phyloP scores from a whole-genome alignment of 1,140 invertebrate species.

The Pseudomyrmex flavicornis region DNA sequence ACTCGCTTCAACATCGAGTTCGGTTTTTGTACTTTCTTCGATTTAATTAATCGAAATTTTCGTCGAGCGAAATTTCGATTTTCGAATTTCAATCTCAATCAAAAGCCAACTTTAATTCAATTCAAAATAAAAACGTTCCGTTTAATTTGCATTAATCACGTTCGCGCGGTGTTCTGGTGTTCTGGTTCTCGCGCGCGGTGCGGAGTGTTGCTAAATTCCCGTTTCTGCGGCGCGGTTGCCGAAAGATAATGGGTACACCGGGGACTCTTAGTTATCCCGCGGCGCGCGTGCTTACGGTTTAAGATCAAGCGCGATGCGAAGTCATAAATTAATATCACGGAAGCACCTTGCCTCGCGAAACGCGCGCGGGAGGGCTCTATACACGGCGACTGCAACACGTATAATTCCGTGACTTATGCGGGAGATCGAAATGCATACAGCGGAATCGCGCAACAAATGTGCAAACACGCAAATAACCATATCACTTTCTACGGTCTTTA shows the following conservation, averaged over 20 bases:
- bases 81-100: not conserved
- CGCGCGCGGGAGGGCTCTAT: not conserved
- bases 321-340: conserved; percentile 60
- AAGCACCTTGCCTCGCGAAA: conserved; percentile 42
- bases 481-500: conserved; percentile 52
- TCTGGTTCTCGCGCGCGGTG: not conserved
- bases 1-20: no score
- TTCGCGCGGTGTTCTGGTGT: not conserved
- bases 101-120: not conserved
- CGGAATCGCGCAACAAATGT: conserved; percentile 55
- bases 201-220: conserved; percentile 42
- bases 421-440: conserved; percentile 36
- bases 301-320: conserved; percentile 59
- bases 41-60: no score
- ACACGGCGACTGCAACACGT: not conserved
- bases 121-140: not conserved
- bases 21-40: no score
- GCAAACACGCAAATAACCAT: conserved; percentile 55
- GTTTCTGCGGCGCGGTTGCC: conserved; percentile 16
- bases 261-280: conserved; percentile 48
- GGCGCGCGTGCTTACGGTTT: conserved; percentile 44
- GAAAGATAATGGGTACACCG: conserved; percentile 53
- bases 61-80: not conserved
- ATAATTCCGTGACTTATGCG: conserved; percentile 55
- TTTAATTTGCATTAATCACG: not conserved